These are phyloP conservation scores for Scaptomyza cyrtandrae DNA, from an alignment of 2,888 invertebrate genomes.

Conservation along the genomic window DNA sequence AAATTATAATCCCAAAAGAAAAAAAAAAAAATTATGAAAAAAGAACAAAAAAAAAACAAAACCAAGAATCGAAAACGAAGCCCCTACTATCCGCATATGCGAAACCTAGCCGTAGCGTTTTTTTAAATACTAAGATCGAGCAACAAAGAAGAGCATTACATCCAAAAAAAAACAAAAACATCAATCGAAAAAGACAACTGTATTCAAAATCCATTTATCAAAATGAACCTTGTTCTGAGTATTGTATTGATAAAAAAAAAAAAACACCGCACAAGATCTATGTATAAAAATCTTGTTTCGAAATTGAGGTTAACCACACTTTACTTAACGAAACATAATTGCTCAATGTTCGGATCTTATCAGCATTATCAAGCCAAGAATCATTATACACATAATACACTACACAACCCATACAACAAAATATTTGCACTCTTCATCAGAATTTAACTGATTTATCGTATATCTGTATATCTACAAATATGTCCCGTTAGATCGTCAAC, in stretches of 20 bases:
- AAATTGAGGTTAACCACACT: slow-evolving; percentile 15
- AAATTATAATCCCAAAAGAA: slow-evolving; percentile 16
- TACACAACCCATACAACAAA: slow-evolving; percentile 3
- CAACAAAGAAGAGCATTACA: slow-evolving; percentile 12
- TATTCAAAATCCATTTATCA: background rate
- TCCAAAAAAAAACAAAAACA: background rate
- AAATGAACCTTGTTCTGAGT: slow-evolving; percentile 12
- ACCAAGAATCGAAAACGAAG: slow-evolving; percentile 36
- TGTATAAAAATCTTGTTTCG: slow-evolving; percentile 20
- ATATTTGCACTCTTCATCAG: slow-evolving; percentile 34
- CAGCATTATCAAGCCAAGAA: slow-evolving; percentile 40
- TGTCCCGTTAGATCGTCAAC: slow-evolving; percentile 18
- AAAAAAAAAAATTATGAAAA: slow-evolving; percentile 14
- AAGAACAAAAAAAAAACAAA: slow-evolving; percentile 6
- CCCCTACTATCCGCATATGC: slow-evolving; percentile 30
- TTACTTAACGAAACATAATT: slow-evolving; percentile 15
- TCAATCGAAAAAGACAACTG: slow-evolving; percentile 15
- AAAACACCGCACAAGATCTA: slow-evolving; percentile 19
- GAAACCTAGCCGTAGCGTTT: slow-evolving; percentile 45
- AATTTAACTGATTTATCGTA: slow-evolving; percentile 32
- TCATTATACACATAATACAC: slow-evolving; percentile 25
- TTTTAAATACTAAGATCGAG: slow-evolving; percentile 27
- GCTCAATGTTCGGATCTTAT: slow-evolving; percentile 43
- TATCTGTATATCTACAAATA: slow-evolving; percentile 45
- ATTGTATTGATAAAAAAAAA: background rate